Base-by-base conservation (phyloP, 2,113 vertebrate genomes). In the Chaetodon auriga region DNA sequence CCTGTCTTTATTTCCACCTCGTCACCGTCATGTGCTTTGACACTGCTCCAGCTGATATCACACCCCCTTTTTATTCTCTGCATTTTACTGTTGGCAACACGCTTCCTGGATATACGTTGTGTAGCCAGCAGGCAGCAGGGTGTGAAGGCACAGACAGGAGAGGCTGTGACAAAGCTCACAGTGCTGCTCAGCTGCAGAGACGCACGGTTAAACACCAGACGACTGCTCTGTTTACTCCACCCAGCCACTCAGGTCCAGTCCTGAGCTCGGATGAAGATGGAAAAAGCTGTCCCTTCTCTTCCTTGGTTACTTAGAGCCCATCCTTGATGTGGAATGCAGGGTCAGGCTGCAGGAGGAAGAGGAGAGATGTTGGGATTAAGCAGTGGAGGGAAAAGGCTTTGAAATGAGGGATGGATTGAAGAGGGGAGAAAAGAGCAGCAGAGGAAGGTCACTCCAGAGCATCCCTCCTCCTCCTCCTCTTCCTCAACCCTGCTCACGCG, bases 401-500 rank as follows among this genome's bases (percentile, higher is more conserved):
- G 51, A 62, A 49, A 48, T 18, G 18, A 79, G 41, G 51, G 48
- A 78, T 38, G 10, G 48, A 30, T 71, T 65, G 1, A 38, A 30
- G 36, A 23, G 9, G 19, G 58, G 36, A 14, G 21, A 25, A 19
- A 30, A 45, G 55, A 49, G 72, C 23, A 69, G 38, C 4, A 57
- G 61, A 75, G 18, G 75, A 70, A 74, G 66, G 70, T 65, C 21
- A 13, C 18, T 36, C 48, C 41, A 0, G 57, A 62, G 16, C 49
- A 30, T 62, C 68, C 49, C 23, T 38, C 41, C 68, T 71, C 70
- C 53, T 74, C 11, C 60, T 62, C 49, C 23, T 38, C 41, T 62
- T 71, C 70, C 53, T 74, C 11, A 13, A 55, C 30, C 48, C 38
- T 45, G 13, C 57, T 89, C 75, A 45, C 36, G 41, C 83, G 46